Percentiles rank a stretch among this genome's conserved stretches.
Conservation (phyloP, 2,113 vertebrate species). For the Ellobius talpinus region DNA sequence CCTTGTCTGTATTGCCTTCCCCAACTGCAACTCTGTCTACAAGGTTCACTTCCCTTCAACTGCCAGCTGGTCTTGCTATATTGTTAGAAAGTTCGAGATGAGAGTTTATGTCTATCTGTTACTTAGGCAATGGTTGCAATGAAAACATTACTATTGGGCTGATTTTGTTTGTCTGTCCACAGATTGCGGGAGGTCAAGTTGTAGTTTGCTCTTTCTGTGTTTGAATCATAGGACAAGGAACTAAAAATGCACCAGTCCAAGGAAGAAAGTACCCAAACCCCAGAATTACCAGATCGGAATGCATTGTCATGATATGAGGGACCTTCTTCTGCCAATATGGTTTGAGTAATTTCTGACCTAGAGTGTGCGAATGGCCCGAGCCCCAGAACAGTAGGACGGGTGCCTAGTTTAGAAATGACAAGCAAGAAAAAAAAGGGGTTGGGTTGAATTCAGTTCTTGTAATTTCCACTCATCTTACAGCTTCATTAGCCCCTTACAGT, state of each 20-base stretch:
- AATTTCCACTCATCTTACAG: not conserved
- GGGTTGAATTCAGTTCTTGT: not conserved
- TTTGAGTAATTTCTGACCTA: not conserved
- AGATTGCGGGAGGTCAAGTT: not conserved
- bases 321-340: not conserved
- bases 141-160: not conserved
- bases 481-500: not conserved
- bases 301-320: not conserved
- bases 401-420: not conserved
- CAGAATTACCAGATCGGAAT: not conserved
- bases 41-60: not conserved
- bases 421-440: not conserved
- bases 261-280: slow-evolving; percentile 6
- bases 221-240: not conserved
- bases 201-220: not conserved
- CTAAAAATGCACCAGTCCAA: not conserved
- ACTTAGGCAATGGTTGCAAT: slow-evolving; percentile 27
- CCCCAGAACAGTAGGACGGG: not conserved
- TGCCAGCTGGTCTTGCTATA: not conserved
- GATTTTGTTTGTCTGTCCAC: not conserved
- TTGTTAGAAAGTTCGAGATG: slow-evolving; percentile 23
- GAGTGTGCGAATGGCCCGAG: not conserved
- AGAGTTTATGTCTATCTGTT: slow-evolving; percentile 1
- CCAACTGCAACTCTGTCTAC: not conserved
- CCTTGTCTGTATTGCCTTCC: not conserved